A percentile compares a stretch with the other conserved stretches of the same genome.
These are phyloP conservation scores for Chiroxiphia lanceolata DNA, from an alignment of 2,797 vertebrate species.

Conservation along the genomic window DNA sequence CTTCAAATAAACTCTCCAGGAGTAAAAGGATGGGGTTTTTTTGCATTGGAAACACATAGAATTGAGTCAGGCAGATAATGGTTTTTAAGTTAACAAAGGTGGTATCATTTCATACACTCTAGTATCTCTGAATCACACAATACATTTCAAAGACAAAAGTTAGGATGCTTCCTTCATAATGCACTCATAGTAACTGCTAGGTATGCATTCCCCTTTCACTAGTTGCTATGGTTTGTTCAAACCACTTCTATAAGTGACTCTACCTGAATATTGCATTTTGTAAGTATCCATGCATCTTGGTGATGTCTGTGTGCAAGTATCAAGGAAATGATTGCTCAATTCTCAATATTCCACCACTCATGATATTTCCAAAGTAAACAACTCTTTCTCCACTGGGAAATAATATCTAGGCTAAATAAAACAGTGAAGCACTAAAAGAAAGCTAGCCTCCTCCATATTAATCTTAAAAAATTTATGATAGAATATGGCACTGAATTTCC, in stretches of 20 bases:
- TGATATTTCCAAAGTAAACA: conserved; percentile 61
- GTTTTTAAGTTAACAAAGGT: background rate
- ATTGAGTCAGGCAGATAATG: background rate
- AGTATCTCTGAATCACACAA: background rate
- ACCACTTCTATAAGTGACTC: background rate
- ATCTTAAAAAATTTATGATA: conserved; percentile 55
- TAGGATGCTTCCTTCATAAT: background rate
- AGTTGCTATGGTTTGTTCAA: background rate
- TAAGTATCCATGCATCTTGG: background rate
- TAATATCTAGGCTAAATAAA: conserved; percentile 60
- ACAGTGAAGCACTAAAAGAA: conserved; percentile 34
- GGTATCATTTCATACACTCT: background rate
- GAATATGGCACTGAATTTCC: conserved; percentile 22
- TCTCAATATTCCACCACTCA: conserved; percentile 52
- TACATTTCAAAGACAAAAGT: conserved; percentile 1
- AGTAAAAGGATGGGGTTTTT: background rate
- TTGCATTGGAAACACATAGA: background rate
- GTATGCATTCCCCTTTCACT: background rate
- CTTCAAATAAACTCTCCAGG: background rate
- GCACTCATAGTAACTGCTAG: background rate
- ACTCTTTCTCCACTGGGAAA: conserved; percentile 56
- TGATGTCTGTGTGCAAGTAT: background rate
- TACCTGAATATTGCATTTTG: background rate
- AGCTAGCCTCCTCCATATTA: conserved; percentile 14
- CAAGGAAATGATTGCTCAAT: conserved; percentile 28